phyloP scores from a whole-genome alignment of 2,888 invertebrate genomes.

The Chalcis sispes region DNA sequence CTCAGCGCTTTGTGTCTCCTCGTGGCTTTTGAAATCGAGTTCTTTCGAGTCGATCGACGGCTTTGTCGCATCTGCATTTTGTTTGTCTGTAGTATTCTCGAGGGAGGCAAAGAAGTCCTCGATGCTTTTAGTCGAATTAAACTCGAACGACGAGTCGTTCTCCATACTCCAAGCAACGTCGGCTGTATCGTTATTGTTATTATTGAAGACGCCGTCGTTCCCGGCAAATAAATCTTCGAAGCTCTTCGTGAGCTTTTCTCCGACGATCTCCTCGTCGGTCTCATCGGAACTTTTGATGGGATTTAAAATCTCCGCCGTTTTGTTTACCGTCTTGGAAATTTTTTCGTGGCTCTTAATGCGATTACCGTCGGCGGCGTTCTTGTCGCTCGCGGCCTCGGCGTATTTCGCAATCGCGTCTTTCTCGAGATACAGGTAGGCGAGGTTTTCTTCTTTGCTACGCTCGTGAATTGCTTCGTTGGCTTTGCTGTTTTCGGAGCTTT shows the following conservation, averaged over 20 bases:
- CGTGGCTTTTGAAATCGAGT: no score
- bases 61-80: no score
- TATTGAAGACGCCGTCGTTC: background rate
- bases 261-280: background rate
- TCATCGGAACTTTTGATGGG: constrained; percentile 6
- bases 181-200: constrained; percentile 2
- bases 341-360: constrained; percentile 2
- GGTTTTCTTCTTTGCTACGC: constrained; percentile 32
- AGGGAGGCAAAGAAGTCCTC: constrained; percentile 17
- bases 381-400: background rate
- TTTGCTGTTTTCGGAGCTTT: constrained; percentile 15
- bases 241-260: background rate
- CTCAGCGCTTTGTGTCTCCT: no score
- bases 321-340: background rate
- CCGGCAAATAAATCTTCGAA: constrained; percentile 1
- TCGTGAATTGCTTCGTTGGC: constrained; percentile 44
- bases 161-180: background rate
- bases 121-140: constrained; percentile 35
- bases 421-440: background rate
- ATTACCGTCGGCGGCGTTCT: background rate
- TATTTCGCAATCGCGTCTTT: background rate
- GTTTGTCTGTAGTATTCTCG: background rate
- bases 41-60: no score
- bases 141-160: constrained; percentile 13
- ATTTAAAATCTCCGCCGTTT: background rate